Conservation (phyloP, 1,140 invertebrate species). For the Andrena cerasifolii region DNA sequence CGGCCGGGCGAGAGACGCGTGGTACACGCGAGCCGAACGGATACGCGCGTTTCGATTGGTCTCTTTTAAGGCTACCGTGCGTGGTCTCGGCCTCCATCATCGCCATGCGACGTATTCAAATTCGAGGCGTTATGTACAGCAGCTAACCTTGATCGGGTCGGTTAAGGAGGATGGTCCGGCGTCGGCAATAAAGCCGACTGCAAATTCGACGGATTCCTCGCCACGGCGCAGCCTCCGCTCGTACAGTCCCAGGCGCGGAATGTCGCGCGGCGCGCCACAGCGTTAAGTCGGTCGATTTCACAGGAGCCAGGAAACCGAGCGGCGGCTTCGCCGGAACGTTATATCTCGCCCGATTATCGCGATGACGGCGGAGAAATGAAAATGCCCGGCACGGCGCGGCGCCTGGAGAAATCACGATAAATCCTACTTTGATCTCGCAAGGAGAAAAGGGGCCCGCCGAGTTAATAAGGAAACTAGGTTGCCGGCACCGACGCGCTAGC, state of each 20-base stretch:
- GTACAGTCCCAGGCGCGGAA: neutral
- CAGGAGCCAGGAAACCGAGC: conserved; percentile 22
- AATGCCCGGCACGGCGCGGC: conserved; percentile 5
- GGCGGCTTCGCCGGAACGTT: neutral
- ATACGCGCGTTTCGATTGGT: neutral
- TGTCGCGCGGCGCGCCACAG: neutral
- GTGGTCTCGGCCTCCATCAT: neutral
- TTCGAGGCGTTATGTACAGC: neutral
- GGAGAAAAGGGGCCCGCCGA: conserved; percentile 47
- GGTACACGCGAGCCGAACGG: conserved; percentile 8
- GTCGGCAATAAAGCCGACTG: too few species aligned
- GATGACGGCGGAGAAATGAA: conserved; percentile 13
- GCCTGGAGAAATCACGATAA: conserved; percentile 56
- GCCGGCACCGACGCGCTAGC: conserved; percentile 43
- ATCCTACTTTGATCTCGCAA: conserved; percentile 42
- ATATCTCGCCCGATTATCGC: conserved; percentile 36
- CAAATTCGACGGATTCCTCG: too few species aligned
- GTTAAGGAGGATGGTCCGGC: neutral
- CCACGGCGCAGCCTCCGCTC: too few species aligned
- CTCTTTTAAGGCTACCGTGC: neutral
- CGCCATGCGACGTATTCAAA: neutral
- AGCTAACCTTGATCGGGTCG: neutral
- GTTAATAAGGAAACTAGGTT: conserved; percentile 72
- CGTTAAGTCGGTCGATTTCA: conserved; percentile 46
- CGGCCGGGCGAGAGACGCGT: conserved; percentile 13